A percentile compares a stretch with the other conserved stretches of the same genome.
These are phyloP conservation scores for Falco naumanni DNA, from an alignment of 2,797 vertebrate species.

Conservation along the genomic window DNA sequence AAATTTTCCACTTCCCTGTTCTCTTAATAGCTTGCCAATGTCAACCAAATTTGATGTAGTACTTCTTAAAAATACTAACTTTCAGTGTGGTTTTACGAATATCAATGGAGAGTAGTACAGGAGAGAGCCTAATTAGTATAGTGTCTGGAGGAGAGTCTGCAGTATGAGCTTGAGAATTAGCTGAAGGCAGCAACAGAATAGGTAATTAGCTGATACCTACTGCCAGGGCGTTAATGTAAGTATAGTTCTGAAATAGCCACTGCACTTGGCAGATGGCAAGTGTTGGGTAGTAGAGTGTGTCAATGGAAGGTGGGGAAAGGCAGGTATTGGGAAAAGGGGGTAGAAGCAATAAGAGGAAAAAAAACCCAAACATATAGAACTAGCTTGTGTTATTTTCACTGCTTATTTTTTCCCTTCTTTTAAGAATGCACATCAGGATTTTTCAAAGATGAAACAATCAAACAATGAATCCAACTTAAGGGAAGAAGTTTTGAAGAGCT, in stretches of 20 bases:
- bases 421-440: constrained; percentile 90
- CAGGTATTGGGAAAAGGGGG: neutral
- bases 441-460: constrained; percentile 95
- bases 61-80: neutral
- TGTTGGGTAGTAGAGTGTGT: neutral
- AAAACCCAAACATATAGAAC: neutral
- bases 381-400: neutral
- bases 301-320: neutral
- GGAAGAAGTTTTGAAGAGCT: constrained; percentile 96
- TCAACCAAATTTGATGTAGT: neutral
- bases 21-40: neutral
- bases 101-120: neutral
- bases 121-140: neutral
- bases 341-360: neutral
- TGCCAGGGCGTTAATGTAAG: neutral
- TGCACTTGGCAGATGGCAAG: neutral
- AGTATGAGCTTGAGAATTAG: neutral
- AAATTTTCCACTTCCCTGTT: neutral
- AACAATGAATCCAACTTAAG: constrained; percentile 93
- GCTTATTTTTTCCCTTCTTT: neutral
- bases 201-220: neutral
- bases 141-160: neutral
- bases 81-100: neutral
- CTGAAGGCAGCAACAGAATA: neutral
- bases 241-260: neutral